Evolutionary conservation across 2,113 vertebrate genomes (phyloP).

Genomic region (Esox niger): DNA sequence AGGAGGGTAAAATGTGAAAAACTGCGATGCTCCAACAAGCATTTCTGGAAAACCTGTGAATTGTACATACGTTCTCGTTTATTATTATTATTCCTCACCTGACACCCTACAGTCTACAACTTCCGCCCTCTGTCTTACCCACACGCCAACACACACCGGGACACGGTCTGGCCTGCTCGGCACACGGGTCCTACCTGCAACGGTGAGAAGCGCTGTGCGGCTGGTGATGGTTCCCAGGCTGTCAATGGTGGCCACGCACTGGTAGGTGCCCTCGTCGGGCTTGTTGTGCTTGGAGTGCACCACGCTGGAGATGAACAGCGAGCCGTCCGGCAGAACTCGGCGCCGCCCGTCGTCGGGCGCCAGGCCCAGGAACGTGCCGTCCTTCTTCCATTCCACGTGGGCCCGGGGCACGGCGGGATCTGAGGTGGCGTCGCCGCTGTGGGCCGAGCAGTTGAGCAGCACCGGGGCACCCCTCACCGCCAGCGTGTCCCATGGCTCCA

Average conservation of each 20-base stretch:
- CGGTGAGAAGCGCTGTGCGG: slow-evolving; percentile 84
- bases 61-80: no score
- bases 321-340: slow-evolving; percentile 85
- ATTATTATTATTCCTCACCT: no score
- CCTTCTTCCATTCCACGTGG: slow-evolving; percentile 93
- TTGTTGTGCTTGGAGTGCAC: slow-evolving; percentile 98
- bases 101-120: no score
- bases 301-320: slow-evolving; percentile 83
- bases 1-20: no score
- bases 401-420: slow-evolving; percentile 55
- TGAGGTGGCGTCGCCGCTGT: slow-evolving; percentile 63
- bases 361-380: slow-evolving; percentile 88
- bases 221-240: slow-evolving; percentile 92
- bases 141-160: background rate
- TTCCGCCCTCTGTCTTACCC: background rate
- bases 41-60: no score
- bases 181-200: slow-evolving; percentile 78
- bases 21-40: no score
- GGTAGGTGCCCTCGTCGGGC: slow-evolving; percentile 93
- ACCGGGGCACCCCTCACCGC: slow-evolving; percentile 79
- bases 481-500: slow-evolving; percentile 85
- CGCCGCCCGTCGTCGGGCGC: slow-evolving; percentile 84
- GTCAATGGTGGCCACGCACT: slow-evolving; percentile 93
- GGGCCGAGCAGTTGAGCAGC: slow-evolving; percentile 88
- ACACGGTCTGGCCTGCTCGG: no score